phyloP scores from a whole-genome alignment of 2,113 vertebrate species.

The Oryctolagus cuniculus region DNA sequence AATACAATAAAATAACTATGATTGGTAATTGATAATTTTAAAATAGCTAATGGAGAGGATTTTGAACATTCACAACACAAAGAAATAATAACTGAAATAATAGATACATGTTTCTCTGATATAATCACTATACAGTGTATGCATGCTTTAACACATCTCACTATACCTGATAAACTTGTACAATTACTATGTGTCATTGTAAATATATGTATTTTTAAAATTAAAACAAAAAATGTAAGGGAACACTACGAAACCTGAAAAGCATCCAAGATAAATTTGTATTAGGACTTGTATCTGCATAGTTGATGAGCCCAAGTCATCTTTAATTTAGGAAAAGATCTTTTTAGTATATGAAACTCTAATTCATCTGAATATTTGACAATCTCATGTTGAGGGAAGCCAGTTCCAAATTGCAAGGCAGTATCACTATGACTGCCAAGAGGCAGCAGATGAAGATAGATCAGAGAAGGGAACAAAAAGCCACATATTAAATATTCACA shows the following conservation, averaged over 20 bases:
- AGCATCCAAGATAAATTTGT: conserved; percentile 9
- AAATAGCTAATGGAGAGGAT: too few relatives aligned
- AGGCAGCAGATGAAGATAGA: not conserved
- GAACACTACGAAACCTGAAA: not conserved
- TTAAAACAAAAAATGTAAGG: not conserved
- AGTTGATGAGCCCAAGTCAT: not conserved
- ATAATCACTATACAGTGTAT: too few relatives aligned
- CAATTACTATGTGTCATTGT: too few relatives aligned
- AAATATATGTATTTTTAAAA: too few relatives aligned
- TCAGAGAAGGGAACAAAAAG: conserved; percentile 2
- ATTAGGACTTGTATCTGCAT: not conserved
- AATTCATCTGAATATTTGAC: not conserved
- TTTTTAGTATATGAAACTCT: conserved; percentile 2
- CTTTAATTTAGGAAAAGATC: not conserved
- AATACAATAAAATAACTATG: too few relatives aligned
- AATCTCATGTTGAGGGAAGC: not conserved
- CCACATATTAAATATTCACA: not conserved
- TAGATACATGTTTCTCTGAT: too few relatives aligned
- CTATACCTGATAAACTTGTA: too few relatives aligned
- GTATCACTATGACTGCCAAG: not conserved
- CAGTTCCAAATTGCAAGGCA: not conserved
- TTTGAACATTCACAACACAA: too few relatives aligned
- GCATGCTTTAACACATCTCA: too few relatives aligned
- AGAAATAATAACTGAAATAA: too few relatives aligned
- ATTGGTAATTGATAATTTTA: too few relatives aligned